Evolutionary conservation across 2,888 invertebrate species (phyloP), one percentile per base, ranked within the genome.

Genomic region (Torymus tubicola): DNA sequence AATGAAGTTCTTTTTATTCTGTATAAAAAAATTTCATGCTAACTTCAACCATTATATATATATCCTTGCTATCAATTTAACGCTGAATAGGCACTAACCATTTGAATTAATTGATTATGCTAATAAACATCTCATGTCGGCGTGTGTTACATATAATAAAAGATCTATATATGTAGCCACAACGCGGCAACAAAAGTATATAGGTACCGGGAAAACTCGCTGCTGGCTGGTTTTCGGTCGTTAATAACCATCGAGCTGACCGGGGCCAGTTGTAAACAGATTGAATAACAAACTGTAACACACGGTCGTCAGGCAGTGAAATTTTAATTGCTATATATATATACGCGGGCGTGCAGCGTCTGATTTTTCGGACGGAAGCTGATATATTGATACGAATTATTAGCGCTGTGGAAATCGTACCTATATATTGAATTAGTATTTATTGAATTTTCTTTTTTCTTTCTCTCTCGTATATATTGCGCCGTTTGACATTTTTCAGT

Each of bases 31-130:
- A 5, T 31, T 31, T 24, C 3, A 24, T 3, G 24, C 24, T 2
- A 24, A 24, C 24, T 24, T 31, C 31, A 5, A 8, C 8, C 31
- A 31, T 31, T n/a, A n/a, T n/a, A n/a, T n/a, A n/a, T 31, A 31
- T 31, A 31, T 31, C 31, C 31, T 8, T 1, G 31, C 3, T 2
- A 1, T 31, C 31, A 31, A 31, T 31, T 31, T 18, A 16, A 53
- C 18, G 64, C 13, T 42, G 53, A 64, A 64, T 50, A 52, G n/a
- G 16, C 16, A 11, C 0, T 42, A 14, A n/a, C 21, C 24, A 50
- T 31, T 24, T 42, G 57, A 14, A 70, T 58, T 63, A 76, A 69
- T 76, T 76, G 71, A 78, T 78, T 71, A 65, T 71, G 71, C 52
- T 58, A 71, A 78, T 78, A 65, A 2, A 4, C 31, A 31, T 42